Evolutionary conservation across 2,797 vertebrate genomes (phyloP).

Genomic region (Peromyscus aztecus): DNA sequence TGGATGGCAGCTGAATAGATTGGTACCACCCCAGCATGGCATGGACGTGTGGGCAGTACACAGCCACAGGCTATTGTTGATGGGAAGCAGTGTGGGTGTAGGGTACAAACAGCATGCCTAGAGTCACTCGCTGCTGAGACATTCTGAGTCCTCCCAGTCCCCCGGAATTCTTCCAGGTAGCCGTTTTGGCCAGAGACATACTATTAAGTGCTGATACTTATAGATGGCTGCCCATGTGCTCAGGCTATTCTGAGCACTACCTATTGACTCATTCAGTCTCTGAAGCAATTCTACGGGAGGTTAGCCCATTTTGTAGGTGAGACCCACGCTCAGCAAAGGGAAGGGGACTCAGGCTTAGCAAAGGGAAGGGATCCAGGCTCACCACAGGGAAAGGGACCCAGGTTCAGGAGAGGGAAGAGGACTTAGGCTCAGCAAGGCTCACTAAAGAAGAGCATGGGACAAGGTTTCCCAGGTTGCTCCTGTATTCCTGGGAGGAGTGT

Average conservation of each 20-base stretch:
- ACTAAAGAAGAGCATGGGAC: neutral
- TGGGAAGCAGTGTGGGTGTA: neutral
- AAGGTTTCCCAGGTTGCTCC: neutral
- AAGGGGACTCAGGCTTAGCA: neutral
- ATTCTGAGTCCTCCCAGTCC: neutral
- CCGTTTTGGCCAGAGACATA: neutral
- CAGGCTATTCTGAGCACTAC: neutral
- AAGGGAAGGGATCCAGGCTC: neutral
- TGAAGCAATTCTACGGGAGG: neutral
- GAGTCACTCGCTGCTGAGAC: neutral
- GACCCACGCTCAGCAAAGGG: neutral
- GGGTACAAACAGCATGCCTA: fast-evolving
- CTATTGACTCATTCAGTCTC: neutral
- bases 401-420: neutral
- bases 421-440: neutral
- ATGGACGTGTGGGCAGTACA: fast-evolving
- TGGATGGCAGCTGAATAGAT: neutral
- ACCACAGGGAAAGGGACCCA: neutral
- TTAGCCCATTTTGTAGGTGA: neutral
- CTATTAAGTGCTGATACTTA: no score
- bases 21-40: neutral
- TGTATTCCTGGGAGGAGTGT: neutral
- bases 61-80: neutral
- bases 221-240: no score
- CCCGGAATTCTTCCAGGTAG: neutral